Percentiles rank a stretch among this genome's conserved stretches.
Conservation (phyloP, 2,797 vertebrate species). For the Trachops cirrhosus region DNA sequence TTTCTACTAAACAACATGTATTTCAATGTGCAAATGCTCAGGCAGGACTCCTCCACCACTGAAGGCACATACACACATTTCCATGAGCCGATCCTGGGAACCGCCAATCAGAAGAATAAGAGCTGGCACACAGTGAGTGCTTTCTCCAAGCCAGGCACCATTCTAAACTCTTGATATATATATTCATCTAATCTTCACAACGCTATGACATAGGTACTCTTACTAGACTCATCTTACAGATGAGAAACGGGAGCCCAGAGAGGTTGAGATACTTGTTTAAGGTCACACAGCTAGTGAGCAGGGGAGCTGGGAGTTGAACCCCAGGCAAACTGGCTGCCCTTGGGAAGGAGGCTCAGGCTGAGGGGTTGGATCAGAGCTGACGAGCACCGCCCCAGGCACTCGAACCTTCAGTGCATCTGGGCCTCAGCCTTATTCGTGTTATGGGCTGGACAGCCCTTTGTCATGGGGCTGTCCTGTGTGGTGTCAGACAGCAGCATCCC, state of each 20-base stretch:
- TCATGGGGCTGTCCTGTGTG: not conserved
- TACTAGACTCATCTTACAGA: not conserved
- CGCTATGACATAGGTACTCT: not conserved
- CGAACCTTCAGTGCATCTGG: not conserved
- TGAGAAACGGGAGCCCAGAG: not conserved
- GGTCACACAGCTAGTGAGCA: not conserved
- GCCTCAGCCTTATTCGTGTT: rapidly evolving
- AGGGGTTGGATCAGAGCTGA: no score
- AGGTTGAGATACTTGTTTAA: not conserved
- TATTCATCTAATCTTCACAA: not conserved
- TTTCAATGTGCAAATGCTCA: not conserved
- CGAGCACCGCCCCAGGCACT: no score
- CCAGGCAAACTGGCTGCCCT: not conserved
- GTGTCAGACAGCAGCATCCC: not conserved
- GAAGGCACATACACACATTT: not conserved
- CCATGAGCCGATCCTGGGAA: not conserved
- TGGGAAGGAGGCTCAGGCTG: not conserved
- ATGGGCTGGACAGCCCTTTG: not conserved
- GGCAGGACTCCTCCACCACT: not conserved
- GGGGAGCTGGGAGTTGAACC: not conserved
- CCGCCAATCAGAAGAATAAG: not conserved
- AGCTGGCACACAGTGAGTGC: not conserved
- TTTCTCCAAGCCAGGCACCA: not conserved
- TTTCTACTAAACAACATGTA: not conserved
- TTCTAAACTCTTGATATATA: not conserved